Percentiles rank a stretch among this genome's conserved stretches.
Evolutionary conservation across 2,113 vertebrate species (phyloP).

Genomic region (Struthidea cinerea): DNA sequence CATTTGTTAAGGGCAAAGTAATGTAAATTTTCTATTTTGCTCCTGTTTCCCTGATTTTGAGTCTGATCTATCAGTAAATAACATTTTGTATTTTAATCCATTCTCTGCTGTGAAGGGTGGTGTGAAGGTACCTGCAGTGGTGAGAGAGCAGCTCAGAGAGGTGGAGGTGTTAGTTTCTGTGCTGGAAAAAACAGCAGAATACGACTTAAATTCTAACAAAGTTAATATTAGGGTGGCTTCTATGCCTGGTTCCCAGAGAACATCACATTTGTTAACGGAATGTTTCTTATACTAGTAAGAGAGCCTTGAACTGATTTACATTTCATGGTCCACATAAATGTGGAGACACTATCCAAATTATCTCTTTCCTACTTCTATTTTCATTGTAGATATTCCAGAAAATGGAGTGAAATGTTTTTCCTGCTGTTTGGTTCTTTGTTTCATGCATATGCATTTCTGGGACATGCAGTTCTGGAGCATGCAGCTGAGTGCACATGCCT

Average conservation of each 20-base stretch:
- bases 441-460: constrained; percentile 18
- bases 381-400: not conserved
- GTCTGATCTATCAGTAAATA: not conserved
- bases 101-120: not conserved
- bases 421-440: not conserved
- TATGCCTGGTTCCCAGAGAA: not conserved
- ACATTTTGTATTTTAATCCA: not conserved
- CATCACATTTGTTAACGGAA: not conserved
- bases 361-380: not conserved
- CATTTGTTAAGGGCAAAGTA: not conserved
- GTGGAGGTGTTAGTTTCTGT: not conserved
- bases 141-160: not conserved
- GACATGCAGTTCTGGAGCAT: not conserved
- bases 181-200: not conserved
- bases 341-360: not conserved
- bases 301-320: not conserved
- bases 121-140: not conserved
- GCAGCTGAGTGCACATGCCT: not conserved
- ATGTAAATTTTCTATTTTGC: not conserved
- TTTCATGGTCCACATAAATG: not conserved
- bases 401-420: not conserved
- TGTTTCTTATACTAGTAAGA: not conserved
- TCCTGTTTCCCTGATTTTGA: not conserved
- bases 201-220: not conserved
- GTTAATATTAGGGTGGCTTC: not conserved